Evolutionary conservation across 2,888 invertebrate species (phyloP).

Genomic region (Glomeris marginata): DNA sequence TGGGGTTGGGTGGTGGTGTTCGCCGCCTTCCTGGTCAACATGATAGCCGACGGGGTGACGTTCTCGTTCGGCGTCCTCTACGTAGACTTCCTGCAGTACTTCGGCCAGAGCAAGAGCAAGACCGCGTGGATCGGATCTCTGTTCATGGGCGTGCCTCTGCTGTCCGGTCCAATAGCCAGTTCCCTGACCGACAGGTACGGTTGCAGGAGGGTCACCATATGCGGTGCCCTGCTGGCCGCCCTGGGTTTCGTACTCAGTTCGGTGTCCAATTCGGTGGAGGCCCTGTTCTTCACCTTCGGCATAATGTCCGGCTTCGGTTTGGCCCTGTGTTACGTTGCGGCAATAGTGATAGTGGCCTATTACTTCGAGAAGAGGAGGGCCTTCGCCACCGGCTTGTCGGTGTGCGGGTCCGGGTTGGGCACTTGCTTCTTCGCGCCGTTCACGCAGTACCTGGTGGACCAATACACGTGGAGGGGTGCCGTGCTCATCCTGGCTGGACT

Average conservation of each 20-base stretch:
- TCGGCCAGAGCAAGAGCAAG: slow-evolving; percentile 66
- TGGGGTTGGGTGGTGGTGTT: slow-evolving; percentile 89
- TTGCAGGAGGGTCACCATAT: slow-evolving; percentile 60
- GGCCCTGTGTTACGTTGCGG: slow-evolving; percentile 71
- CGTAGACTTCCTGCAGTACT: slow-evolving; percentile 68
- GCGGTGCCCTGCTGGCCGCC: slow-evolving; percentile 58
- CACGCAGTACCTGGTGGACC: slow-evolving; percentile 47
- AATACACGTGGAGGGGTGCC: slow-evolving; percentile 71
- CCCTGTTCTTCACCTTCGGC: slow-evolving; percentile 66
- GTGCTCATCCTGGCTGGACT: slow-evolving; percentile 63
- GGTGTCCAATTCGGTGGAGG: slow-evolving; percentile 52
- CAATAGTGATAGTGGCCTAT: slow-evolving; percentile 77
- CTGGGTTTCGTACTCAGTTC: slow-evolving; percentile 62
- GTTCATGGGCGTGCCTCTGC: slow-evolving; percentile 78
- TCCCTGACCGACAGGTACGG: slow-evolving; percentile 65
- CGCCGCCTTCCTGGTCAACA: slow-evolving; percentile 73
- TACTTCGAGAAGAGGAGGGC: slow-evolving; percentile 73
- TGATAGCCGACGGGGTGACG: slow-evolving; percentile 82
- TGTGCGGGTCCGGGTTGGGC: slow-evolving; percentile 75
- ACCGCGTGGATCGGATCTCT: slow-evolving; percentile 82
- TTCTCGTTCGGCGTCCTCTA: slow-evolving; percentile 84
- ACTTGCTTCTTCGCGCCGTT: slow-evolving; percentile 74
- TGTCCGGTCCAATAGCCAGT: slow-evolving; percentile 71
- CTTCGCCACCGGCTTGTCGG: slow-evolving; percentile 69
- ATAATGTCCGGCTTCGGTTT: slow-evolving; percentile 69